phyloP scores from a whole-genome alignment of 2,113 vertebrate species.

The Zosterops japonicus region DNA sequence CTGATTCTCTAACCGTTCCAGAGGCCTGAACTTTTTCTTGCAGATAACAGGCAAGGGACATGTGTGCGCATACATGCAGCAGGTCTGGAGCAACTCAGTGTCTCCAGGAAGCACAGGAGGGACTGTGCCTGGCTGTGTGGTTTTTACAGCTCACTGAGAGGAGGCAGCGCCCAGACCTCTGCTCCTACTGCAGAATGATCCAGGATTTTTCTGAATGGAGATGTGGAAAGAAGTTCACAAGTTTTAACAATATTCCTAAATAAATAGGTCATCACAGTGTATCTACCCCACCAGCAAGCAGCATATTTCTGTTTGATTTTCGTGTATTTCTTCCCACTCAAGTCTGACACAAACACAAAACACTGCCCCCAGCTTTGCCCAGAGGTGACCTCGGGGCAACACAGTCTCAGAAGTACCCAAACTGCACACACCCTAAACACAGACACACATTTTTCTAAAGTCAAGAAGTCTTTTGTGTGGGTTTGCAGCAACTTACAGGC shows the following conservation, averaged over 20 bases:
- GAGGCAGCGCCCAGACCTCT: not conserved
- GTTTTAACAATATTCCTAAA: not conserved
- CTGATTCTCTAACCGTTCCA: not conserved
- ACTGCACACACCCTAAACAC: slow-evolving; percentile 55
- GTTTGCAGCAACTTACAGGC: slow-evolving; percentile 16
- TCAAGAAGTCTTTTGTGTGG: slow-evolving; percentile 60
- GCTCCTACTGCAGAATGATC: not conserved
- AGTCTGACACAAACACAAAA: slow-evolving; percentile 43
- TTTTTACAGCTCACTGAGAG: not conserved
- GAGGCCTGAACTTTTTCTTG: not conserved
- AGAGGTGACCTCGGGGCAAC: slow-evolving; percentile 25
- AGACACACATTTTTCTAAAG: slow-evolving; percentile 44
- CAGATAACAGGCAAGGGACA: not conserved
- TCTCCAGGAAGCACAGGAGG: fast-evolving
- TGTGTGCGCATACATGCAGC: fast-evolving
- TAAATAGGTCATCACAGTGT: not conserved
- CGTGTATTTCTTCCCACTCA: slow-evolving; percentile 41
- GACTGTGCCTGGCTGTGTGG: not conserved
- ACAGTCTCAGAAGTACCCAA: slow-evolving; percentile 25
- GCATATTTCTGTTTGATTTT: slow-evolving; percentile 40
- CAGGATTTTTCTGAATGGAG: not conserved
- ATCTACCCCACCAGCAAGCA: not conserved
- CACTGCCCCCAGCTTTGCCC: slow-evolving; percentile 1
- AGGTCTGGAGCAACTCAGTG: not conserved
- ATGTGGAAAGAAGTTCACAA: not conserved